Base-by-base conservation (phyloP, 1,140 invertebrate species). In the Whitmania pigra region DNA sequence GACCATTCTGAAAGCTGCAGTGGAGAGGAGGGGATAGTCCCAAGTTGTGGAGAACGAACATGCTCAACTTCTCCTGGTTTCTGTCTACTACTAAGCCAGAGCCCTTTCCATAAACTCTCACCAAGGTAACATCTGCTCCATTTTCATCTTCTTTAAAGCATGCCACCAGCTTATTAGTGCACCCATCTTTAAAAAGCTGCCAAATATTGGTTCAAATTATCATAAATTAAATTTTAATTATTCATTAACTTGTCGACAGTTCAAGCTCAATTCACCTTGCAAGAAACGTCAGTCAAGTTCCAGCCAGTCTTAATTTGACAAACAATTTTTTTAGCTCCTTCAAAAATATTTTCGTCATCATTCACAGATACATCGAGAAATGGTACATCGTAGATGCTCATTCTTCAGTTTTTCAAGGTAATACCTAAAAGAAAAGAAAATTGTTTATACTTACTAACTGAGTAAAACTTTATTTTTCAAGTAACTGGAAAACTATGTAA, bases 21-120 rank as follows among this genome's bases (percentile, higher is more conserved):
- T 93, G 94, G 53, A 98, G 83, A 69, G 87, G 86, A 71, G 93
- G 90, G 75, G 91, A 91, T 75, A 91, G 86, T 18, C 89, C 90
- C 75, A 87, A 85, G 89, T 87, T 75, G 94, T 76, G 88, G 81
- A 77, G 68, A 31, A 76, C 69, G 2, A 69, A 77, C 77, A 89
- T 88, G 76, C 87, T 89, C 76, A 80, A 85, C 60, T 87, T 88
- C 77, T 95, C 93, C 73, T 87, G 87, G 78, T 89, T 87, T 77
- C 94, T 85, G 83, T 97, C 90, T 78, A 97, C 95, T 72, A 97
- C 86, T 73, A 92, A 83, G 81, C 96, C 93, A 0, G 94, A 95
- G 80, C 93, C 93, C 74, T 91, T 87, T 13, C 94, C 94, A 86
- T 96, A 97, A 74, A 97, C 87, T 76, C 94, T 86, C 20, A 97